Evolutionary conservation across 2,113 vertebrate genomes (phyloP), one percentile per base, ranked within the genome.

Genomic region (Mirounga angustirostris): DNA sequence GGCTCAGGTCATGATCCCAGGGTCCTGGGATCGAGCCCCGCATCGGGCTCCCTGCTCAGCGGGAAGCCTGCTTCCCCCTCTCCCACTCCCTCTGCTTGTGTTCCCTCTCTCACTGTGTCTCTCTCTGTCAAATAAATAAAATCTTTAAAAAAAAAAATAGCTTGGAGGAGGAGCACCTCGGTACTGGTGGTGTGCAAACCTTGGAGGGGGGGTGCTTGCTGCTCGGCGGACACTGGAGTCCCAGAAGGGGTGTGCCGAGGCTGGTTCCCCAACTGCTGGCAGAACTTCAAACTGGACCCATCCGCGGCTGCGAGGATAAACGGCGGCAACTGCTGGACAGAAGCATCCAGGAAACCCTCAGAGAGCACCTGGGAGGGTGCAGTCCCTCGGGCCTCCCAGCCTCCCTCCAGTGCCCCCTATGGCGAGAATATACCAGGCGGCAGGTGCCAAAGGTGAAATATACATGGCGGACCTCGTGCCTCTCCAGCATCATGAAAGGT

Each of bases 281-380:
- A 89, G 67, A 92, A n/a, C 46, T 18, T 2, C 8, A 22, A 14
- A 80, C 40, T 50, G 65, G 50, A 43, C 40, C 58, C 40, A 4
- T 36, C 16, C 0, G 2, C 76, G 10, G 5, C 43, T 65, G 4
- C 0, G 22, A 69, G 71, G 61, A 80, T 21, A 21, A 56, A 26
- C 0, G 15, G 69, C 0, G 2, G 59, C 0, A 2, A 40, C 9
- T 40, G 1, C n/a, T 8, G 4, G 59, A 36, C 14, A 30, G 26
- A 76, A 36, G 52, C 26, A 28, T 22, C 28, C 1, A 85, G 56
- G 36, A 69, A 7, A 16, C 12, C 9, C 78, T 33, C 4, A 2
- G 88, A 79, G 71, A 87, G 19, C 28, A 28, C 76, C 4, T 2
- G 1, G 21, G 21, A 43, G 22, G 36, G 7, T n/a, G n/a, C 15